Base-by-base conservation (phyloP, 2,797 vertebrate genomes). In the Margarornis squamiger region DNA sequence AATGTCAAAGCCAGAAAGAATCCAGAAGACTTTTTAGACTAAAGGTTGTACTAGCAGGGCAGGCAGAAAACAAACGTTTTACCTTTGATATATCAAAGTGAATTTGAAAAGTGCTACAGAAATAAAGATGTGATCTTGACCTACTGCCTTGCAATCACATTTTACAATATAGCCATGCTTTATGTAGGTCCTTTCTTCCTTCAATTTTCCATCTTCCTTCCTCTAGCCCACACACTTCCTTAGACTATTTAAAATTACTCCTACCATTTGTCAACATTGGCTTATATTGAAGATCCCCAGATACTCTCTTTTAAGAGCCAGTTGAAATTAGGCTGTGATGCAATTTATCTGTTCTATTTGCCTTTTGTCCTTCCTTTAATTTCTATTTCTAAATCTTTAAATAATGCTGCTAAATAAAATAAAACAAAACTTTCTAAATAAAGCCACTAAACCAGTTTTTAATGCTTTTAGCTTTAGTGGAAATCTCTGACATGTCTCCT, bases 1-100 rank as follows among this genome's bases (percentile, higher is more conserved):
- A 93, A 76, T 57, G 78, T 95, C 84, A 95, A 87, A 88, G 68
- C 18, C 68, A 96, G 84, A 93, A 96, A 92, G n/a, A 82, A 93
- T 90, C 52, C 93, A 95, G 67, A 90, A 63, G n/a, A 81, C 73
- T 94, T 93, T 90, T 92, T 46, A 80, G 61, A 70, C 62, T 54
- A 30, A 13, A 51, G 38, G 17, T 41, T 90, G 32, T 72, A 86
- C 58, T 88, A 88, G 20, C 18, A 92, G 18, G 30, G 22, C 45
- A 91, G 30, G 49, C 38, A 92, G 61, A 83, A 92, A 80, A 66
- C 5, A 93, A 55, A 65, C 2, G 0, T 66, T 91, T 87, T 78
- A 54, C 38, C 90, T 86, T 30, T 54, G 89, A 76, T 30, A 6
- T 68, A 86, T 48, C 63, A 71, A 14, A 76, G 32, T 74, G 61